Base-by-base conservation (phyloP, 2,113 vertebrate species). In the Panurus biarmicus region DNA sequence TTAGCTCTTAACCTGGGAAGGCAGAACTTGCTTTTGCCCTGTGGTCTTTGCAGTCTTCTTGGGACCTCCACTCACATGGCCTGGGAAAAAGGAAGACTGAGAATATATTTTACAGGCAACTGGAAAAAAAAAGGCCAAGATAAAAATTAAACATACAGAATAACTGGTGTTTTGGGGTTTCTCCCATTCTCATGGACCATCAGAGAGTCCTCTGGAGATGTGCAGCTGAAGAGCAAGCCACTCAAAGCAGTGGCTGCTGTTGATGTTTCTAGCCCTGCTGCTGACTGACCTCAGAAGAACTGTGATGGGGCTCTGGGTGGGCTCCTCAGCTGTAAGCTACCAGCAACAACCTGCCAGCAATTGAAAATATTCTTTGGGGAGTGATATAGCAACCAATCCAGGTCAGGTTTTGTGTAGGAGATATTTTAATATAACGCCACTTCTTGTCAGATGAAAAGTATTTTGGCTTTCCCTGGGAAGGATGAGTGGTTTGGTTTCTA, bases 51-150 rank as follows among this genome's bases (percentile, higher is more conserved):
- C n/a, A 74, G 38, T 33, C 33, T 77, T 69, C 62, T 70, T 73
- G n/a, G n/a, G 67, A 84, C 47, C 12, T 56, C 31, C 1, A 12
- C 14, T 45, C 4, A 5, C 0, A 2, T 0, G 0, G 6, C 22
- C 36, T 44, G 42, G 29, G 26, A 80, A 69, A 50, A 67, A 69
- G 20, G n/a, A 72, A 77, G 45, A 11, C 38, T 78, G 15, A 47
- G 40, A 90, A 67, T 11, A 5, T 60, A 48, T 85, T 85, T 75
- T 82, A 36, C 2, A 18, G 21, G 14, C 54, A 73, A 13, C 3
- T 65, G 18, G 19, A 1, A 2, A 1, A 24, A 85, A 78, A 67
- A 66, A 28, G 2, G 4, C 12, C 42, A 67, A 74, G 47, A 31
- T 73, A 40, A 60, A 89, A 58, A 36, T 69, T 23, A 67, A 91